Evolutionary conservation across 2,888 invertebrate genomes (phyloP).

Genomic region (Prenolepis imparis): DNA sequence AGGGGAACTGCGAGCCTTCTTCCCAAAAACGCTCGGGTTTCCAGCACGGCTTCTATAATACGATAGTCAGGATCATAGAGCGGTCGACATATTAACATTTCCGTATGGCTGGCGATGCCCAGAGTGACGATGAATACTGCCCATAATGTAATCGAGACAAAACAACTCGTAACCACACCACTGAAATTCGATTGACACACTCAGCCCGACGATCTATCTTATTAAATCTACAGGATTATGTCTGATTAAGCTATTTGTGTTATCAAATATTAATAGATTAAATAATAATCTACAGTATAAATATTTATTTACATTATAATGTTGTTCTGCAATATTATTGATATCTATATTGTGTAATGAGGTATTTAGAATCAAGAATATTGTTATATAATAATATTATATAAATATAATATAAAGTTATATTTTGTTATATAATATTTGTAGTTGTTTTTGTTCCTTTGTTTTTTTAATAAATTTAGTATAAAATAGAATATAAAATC

Average conservation of each 20-base stretch:
- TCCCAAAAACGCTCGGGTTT: conserved; percentile 84
- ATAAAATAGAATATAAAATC: too few species aligned
- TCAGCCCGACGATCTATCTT: conserved; percentile 44
- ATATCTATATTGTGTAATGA: background rate
- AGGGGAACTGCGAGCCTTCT: conserved; percentile 87
- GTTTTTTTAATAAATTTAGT: too few species aligned
- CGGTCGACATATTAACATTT: conserved; percentile 91
- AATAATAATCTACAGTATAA: conserved; percentile 23
- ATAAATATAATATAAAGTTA: too few species aligned
- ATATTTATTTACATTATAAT: background rate
- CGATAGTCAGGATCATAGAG: conserved; percentile 90
- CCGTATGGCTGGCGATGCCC: conserved; percentile 89
- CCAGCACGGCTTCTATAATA: conserved; percentile 89
- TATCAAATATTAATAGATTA: background rate
- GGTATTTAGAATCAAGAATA: background rate
- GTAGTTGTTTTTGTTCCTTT: background rate
- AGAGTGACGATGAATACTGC: conserved; percentile 88
- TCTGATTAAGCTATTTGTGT: background rate
- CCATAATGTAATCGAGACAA: conserved; percentile 89
- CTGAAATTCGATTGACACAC: conserved; percentile 62
- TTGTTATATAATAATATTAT: too few species aligned
- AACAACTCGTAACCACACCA: conserved; percentile 87
- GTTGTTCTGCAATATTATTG: background rate
- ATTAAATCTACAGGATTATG: background rate
- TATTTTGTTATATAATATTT: background rate